A percentile compares a stretch with the other conserved stretches of the same genome.
Conservation (phyloP, 2,113 vertebrate genomes). For the Coregonus clupeaformis region DNA sequence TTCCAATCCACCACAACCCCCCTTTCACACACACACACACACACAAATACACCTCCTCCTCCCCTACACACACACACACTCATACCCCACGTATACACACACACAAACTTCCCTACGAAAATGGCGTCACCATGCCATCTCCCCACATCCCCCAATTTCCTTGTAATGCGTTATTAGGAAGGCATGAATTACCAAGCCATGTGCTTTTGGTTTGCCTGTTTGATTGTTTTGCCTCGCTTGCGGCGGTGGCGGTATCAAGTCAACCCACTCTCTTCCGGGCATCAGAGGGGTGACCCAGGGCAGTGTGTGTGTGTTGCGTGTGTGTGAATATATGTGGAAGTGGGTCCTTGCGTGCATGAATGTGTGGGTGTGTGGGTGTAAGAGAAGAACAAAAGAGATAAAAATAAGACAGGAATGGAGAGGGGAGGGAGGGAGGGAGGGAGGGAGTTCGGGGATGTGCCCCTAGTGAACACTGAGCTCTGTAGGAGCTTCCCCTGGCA, state of each 20-base stretch:
- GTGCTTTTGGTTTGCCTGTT: conserved; percentile 69
- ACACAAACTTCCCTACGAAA: conserved; percentile 14
- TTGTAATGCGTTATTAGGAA: conserved; percentile 63
- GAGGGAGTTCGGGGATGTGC: conserved; percentile 64
- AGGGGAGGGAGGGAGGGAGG: conserved; percentile 9
- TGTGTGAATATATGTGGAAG: too few relatives aligned
- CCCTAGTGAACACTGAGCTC: conserved; percentile 75
- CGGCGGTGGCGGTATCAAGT: neutral
- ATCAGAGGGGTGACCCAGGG: conserved; percentile 1
- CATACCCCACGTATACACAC: neutral
- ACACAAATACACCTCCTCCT: conserved; percentile 7
- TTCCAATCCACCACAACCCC: conserved; percentile 48
- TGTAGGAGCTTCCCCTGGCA: conserved; percentile 75
- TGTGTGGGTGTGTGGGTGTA: neutral
- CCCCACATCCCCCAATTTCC: conserved; percentile 48
- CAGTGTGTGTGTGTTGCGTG: conserved; percentile 2
- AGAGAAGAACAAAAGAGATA: conserved; percentile 2
- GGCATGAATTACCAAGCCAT: conserved; percentile 63
- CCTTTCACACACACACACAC: conserved; percentile 18
- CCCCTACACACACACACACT: neutral
- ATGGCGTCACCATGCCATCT: conserved; percentile 53
- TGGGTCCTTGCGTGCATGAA: too few relatives aligned
- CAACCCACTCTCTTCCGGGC: neutral
- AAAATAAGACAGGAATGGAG: conserved; percentile 3
- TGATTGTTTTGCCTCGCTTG: conserved; percentile 54